Conservation (phyloP, 2,797 vertebrate genomes). For the Cheirogaleus major region DNA sequence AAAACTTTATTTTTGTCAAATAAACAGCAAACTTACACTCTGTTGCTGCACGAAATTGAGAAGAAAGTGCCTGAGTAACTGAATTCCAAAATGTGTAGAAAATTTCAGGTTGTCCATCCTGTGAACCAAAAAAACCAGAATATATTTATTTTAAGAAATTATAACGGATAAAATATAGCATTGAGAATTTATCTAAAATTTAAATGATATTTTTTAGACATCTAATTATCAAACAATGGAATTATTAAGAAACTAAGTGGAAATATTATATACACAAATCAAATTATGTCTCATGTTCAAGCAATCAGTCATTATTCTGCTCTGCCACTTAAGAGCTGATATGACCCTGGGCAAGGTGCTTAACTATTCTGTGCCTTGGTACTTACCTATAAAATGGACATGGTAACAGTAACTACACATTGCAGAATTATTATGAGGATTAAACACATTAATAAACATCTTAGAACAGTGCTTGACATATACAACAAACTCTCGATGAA, state of each 20-base stretch:
- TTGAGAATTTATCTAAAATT: neutral
- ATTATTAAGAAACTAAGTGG: conserved; percentile 24
- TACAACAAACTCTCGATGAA: neutral
- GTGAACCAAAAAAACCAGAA: conserved; percentile 63
- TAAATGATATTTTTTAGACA: neutral
- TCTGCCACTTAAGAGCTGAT: neutral
- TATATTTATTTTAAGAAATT: neutral
- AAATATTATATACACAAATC: neutral
- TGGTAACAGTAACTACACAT: neutral
- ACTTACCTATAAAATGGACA: neutral
- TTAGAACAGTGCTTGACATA: neutral
- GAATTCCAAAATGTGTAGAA: conserved; percentile 95
- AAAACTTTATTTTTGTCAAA: conserved; percentile 1
- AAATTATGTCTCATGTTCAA: neutral
- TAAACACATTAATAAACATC: neutral
- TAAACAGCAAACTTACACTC: conserved; percentile 88
- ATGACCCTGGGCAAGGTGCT: neutral
- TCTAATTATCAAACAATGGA: neutral
- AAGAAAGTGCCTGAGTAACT: conserved; percentile 92
- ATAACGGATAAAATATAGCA: neutral
- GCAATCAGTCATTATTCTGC: neutral
- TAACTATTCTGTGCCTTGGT: neutral
- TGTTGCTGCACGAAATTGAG: conserved; percentile 93
- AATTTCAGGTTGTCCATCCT: conserved; percentile 96
- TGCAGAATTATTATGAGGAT: neutral